Evolutionary conservation across 2,797 vertebrate genomes (phyloP).

Genomic region (Naso thynnoides): DNA sequence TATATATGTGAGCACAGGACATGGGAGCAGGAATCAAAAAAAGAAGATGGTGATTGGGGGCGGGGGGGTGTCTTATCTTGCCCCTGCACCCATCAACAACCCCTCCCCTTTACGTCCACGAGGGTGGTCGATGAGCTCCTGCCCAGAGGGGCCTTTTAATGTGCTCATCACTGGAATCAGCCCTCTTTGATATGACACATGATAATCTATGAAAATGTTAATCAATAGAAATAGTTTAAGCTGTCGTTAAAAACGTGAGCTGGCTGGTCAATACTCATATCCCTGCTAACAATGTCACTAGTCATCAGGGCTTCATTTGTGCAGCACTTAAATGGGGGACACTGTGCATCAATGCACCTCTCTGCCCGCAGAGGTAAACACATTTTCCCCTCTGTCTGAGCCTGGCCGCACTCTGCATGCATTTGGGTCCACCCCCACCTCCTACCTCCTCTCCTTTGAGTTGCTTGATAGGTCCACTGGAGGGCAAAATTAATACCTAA

Average conservation of each 20-base stretch:
- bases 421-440: slow-evolving; percentile 89
- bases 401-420: slow-evolving; percentile 91
- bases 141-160: slow-evolving; percentile 90
- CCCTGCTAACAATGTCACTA: slow-evolving; percentile 96
- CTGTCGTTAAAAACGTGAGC: slow-evolving; percentile 92
- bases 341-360: slow-evolving; percentile 93
- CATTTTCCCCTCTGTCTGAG: slow-evolving; percentile 96
- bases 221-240: slow-evolving; percentile 99
- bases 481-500: slow-evolving; percentile 99
- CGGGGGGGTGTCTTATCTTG: slow-evolving; percentile 29
- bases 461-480: slow-evolving; percentile 99
- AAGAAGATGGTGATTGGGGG: neutral
- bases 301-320: slow-evolving; percentile 96
- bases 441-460: slow-evolving; percentile 94
- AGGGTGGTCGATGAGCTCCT: slow-evolving; percentile 86
- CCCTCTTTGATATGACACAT: slow-evolving; percentile 98
- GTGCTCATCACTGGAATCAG: slow-evolving; percentile 91
- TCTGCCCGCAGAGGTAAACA: slow-evolving; percentile 93
- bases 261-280: slow-evolving; percentile 97
- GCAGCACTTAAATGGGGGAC: slow-evolving; percentile 98
- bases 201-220: slow-evolving; percentile 99
- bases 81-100: slow-evolving; percentile 49
- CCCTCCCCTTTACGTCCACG: slow-evolving; percentile 63
- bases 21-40: slow-evolving; percentile 88
- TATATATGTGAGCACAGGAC: slow-evolving; percentile 89